Percentiles rank a stretch among this genome's conserved stretches.
Conservation (phyloP, 2,797 vertebrate species). For the Anas bernieri region DNA sequence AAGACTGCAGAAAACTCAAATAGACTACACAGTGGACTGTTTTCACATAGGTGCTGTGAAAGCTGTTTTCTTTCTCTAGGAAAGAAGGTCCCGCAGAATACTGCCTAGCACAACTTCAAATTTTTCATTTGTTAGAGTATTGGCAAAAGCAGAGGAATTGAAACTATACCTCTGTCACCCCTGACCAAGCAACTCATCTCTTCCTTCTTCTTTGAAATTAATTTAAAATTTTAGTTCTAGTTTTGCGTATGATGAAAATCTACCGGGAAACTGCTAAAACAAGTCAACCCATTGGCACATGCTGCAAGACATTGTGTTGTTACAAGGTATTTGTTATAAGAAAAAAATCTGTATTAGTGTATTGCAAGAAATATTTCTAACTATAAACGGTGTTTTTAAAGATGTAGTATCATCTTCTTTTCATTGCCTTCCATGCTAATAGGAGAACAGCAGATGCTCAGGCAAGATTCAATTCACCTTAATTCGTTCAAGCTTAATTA, state of each 20-base stretch:
- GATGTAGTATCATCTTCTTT: conserved; percentile 52
- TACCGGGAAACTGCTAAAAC: background rate
- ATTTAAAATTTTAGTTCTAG: background rate
- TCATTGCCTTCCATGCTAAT: conserved; percentile 63
- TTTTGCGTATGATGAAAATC: background rate
- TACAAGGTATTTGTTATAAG: background rate
- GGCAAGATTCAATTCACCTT: conserved; percentile 81
- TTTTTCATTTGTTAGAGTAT: background rate
- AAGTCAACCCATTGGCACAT: background rate
- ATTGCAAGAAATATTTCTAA: conserved; percentile 35
- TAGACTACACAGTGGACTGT: background rate
- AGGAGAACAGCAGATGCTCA: conserved; percentile 78
- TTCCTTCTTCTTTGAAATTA: background rate
- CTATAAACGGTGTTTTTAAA: conserved; percentile 61
- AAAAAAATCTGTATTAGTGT: background rate
- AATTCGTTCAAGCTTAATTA: conserved; percentile 82
- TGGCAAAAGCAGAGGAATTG: background rate
- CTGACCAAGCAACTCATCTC: background rate
- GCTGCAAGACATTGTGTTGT: background rate
- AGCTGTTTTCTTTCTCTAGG: background rate
- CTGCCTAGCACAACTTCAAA: no score
- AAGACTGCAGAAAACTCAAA: no score
- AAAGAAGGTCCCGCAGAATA: background rate
- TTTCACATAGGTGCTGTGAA: background rate
- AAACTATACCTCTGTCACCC: background rate